A percentile compares a stretch with the other conserved stretches of the same genome.
Evolutionary conservation across 64 coral and sea anemone genomes (phyloP).

Genomic region (Stylophora pistillata): DNA sequence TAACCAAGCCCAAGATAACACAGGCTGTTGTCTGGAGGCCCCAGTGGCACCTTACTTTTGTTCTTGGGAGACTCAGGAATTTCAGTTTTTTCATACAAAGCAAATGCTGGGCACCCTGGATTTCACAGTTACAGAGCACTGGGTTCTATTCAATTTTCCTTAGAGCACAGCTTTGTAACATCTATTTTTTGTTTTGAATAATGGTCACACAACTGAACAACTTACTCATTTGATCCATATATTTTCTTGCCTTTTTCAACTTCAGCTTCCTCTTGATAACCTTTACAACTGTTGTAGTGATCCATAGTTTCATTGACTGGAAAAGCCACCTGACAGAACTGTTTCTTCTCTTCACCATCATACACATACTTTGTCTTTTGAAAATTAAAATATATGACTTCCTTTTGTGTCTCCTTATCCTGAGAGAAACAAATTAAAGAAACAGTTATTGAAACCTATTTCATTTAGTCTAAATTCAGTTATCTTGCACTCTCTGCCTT

Average conservation of each 20-base stretch:
- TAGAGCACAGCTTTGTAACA: too few relatives aligned
- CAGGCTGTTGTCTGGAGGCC: too few relatives aligned
- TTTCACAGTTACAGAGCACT: too few relatives aligned
- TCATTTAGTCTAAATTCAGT: too few relatives aligned
- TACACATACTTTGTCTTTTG: conserved; percentile 99
- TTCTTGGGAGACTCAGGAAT: too few relatives aligned
- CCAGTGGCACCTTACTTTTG: too few relatives aligned
- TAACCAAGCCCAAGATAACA: too few relatives aligned
- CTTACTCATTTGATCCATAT: conserved; percentile 96
- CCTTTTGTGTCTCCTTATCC: conserved; percentile 82
- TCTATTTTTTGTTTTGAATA: not conserved
- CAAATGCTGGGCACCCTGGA: too few relatives aligned
- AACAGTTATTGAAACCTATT: not conserved
- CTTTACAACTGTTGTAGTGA: conserved; percentile 80
- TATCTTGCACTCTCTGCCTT: too few relatives aligned
- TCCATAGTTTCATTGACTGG: conserved; percentile 82
- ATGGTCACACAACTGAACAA: not conserved
- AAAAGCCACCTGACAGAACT: conserved; percentile 84
- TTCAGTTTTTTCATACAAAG: too few relatives aligned
- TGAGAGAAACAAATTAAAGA: conserved; percentile 44
- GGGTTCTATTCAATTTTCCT: too few relatives aligned
- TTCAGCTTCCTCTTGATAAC: conserved; percentile 84
- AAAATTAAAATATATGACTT: conserved; percentile 96
- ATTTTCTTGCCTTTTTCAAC: conserved; percentile 68
- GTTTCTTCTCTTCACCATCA: conserved; percentile 96